Base-by-base conservation (phyloP, 2,113 vertebrate species). In the Rhinoderma darwinii region DNA sequence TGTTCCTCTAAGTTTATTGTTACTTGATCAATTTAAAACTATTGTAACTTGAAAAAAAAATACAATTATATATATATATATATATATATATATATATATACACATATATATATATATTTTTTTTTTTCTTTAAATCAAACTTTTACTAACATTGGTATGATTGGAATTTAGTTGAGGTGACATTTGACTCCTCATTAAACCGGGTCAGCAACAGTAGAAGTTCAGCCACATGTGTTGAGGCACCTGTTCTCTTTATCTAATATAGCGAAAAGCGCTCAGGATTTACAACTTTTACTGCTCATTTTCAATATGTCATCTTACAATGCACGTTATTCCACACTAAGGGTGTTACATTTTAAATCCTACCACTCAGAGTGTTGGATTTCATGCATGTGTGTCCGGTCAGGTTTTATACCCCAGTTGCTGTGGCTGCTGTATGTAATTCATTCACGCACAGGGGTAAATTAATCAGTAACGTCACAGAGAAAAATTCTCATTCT, bases 271-370 rank as follows among this genome's bases (percentile, higher is more conserved):
- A 73, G 70, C 43, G 70, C 25, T 22, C 22, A 30, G 70, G 70
- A 73, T 73, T 73, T 73, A 43, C 70, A 73, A 22, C 8, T 43
- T 73, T 73, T 73, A 43, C 70, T 73, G 22, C 39, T 73, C 22
- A 11, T 73, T 73, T 73, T 41, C 35, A 73, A 37, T 43, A 41
- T 41, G 70, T 41, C 1, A 0, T 15, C 15, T 3, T 66, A 66
- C 14, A 30, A 22, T 15, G 1, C 37, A 43, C n/a, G 70, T 11
- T 41, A 73, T 73, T 73, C 70, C 70, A 73, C 22, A 32, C 61
- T 12, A 41, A 41, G 39, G 10, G 70, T 73, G 37, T 43, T 43
- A 25, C 15, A 73, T 73, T 73, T 0, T 22, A 32, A n/a, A 25
- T 25, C 70, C 41, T 73, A 37, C 37, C 70, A 73, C 70, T 73